Evolutionary conservation across 2,113 vertebrate genomes (phyloP), one percentile per base, ranked within the genome.

Genomic region (Nesoenas mayeri): DNA sequence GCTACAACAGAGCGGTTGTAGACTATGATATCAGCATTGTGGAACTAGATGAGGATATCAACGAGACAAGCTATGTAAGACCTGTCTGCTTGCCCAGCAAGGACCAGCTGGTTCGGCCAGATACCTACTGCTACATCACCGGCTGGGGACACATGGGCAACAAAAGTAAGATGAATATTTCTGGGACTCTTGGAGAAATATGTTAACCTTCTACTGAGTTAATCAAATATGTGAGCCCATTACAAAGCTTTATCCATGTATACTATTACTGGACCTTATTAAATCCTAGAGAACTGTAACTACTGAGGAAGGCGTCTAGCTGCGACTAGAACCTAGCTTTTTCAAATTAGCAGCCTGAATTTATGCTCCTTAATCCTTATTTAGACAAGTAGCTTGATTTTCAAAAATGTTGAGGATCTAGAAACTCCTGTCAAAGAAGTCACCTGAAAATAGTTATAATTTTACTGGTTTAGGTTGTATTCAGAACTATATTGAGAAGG

Each of bases 141-240:
- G 99, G 99, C 95, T 99, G 99, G 99, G 99, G 99, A 40, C 99
- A 99, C 97, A 99, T 98, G 98, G 99, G 99, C 82, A 99, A 98
- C 98, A 98, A 98, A 97, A 99, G 99, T 99, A 98, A 99, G 99
- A 50, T 22, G 4, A 81, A 0, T 48, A 25, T 24, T 88, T 70
- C 51, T 56, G 32, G 24, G 28, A 31, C 22, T 72, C 18, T 31
- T 53, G 24, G 70, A 29, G 65, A 82, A 81, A 74, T 24, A 7
- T 18, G 5, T 50, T 64, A 79, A 77, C 16, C 38, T 80, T 62
- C 51, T 54, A 12, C 25, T 29, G 40, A 58, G 12, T 48, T 81
- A 50, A 71, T 40, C 22, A 72, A 67, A 72, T 25, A 29, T 34
- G 15, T 19, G 8, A 62, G 48, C 22, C 26, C 0, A 0, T 72